Base-by-base conservation (phyloP, 2,888 invertebrate species). In the Cylindroiulus punctatus region DNA sequence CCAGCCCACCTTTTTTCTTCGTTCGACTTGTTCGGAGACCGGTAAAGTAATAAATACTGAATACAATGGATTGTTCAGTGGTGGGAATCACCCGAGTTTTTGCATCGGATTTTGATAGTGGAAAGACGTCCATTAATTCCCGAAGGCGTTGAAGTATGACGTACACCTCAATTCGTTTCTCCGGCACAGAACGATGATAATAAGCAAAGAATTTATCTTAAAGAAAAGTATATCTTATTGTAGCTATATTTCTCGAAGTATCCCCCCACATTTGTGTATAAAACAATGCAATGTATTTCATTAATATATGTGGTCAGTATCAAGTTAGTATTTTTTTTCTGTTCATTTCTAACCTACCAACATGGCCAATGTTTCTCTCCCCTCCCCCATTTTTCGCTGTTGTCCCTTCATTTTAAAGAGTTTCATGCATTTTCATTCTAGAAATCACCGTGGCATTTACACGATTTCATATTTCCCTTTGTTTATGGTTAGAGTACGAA, bases 221-320 rank as follows among this genome's bases (percentile, higher is more conserved):
- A 12, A 76, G 30, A 76, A 76, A 76, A 76, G 22, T 65, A 30
- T 76, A 76, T 76, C 76, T 76, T 76, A 76, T 76, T 76, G 76
- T 76, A 76, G 30, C 32, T 76, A 76, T 76, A 76, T 76, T 76
- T 76, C 76, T 76, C 76, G 14, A 76, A 76, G 30, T 76, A 30
- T 30, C 30, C 76, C 65, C 52, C 57, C n/a, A 76, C 30, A 76
- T 76, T 76, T 76, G 76, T 76, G 76, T 76, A 76, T 76, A 76
- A 76, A 76, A 76, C 76, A 76, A 32, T 76, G 76, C 76, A 76
- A 26, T 76, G 76, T 76, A 76, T 30, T 76, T 76, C 76, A 76
- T 76, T 76, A 76, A 76, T 76, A 76, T 76, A 76, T 76, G 76
- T 76, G 76, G 76, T 76, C 76, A 76, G 76, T 76, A 76, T 76